Percentiles rank a stretch among this genome's conserved stretches.
Conservation (phyloP, 2,888 invertebrate species). For the Drosophila fulvimacula region DNA sequence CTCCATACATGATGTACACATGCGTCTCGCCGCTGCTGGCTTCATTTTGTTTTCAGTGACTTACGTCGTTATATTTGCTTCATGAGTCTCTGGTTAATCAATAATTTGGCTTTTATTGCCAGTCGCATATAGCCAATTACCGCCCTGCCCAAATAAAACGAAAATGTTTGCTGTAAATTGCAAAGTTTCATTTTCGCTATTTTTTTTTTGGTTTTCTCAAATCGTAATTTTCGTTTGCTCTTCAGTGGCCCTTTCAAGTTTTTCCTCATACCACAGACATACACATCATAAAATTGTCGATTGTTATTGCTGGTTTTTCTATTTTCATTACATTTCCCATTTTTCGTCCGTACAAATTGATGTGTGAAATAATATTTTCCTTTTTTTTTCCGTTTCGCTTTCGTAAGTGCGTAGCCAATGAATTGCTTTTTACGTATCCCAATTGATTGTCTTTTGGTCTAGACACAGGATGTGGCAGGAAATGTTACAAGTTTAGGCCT, state of each 20-base stretch:
- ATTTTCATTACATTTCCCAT: constrained; percentile 15
- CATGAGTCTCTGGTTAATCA: constrained; percentile 44
- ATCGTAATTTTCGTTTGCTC: constrained; percentile 6
- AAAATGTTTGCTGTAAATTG: constrained; percentile 35
- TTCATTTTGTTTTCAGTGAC: too few relatives aligned
- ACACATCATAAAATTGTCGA: constrained; percentile 33
- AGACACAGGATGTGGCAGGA: neutral
- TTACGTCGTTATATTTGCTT: constrained; percentile 13
- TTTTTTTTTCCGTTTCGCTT: constrained; percentile 5
- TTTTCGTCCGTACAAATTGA: constrained; percentile 21
- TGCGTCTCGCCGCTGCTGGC: too few relatives aligned
- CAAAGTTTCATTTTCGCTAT: constrained; percentile 26
- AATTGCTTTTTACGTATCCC: constrained; percentile 25
- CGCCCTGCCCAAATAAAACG: neutral
- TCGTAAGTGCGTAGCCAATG: constrained; percentile 4
- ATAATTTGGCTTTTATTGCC: constrained; percentile 38
- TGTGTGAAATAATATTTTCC: constrained; percentile 34
- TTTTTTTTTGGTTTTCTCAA: constrained; percentile 8
- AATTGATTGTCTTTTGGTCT: constrained; percentile 17
- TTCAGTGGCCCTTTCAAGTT: constrained; percentile 28
- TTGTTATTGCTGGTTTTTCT: constrained; percentile 27
- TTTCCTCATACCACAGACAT: constrained; percentile 26
- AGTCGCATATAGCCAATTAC: constrained; percentile 7
- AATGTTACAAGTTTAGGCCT: neutral
- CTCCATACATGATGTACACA: neutral